These are phyloP conservation scores for Ophioderma brevispina DNA, from an alignment of 35 echinoderm and acorn worm genomes.

Conservation along the genomic window DNA sequence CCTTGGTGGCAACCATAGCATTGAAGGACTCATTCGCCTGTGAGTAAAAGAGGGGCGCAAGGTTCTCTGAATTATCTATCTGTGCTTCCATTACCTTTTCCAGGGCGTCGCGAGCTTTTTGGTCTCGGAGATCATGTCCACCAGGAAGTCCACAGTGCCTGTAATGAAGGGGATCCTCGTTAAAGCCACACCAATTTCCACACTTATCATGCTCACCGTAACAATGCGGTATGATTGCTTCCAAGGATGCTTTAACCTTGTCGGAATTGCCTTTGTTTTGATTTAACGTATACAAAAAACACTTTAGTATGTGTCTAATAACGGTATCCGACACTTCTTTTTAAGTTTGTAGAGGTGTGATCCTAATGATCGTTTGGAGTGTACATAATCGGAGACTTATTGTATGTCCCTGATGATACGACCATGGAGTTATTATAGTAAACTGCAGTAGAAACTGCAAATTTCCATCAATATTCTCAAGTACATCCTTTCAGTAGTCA, in stretches of 20 bases:
- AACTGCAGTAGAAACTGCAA: too few species aligned
- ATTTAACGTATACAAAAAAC: neutral
- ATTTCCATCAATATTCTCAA: too few species aligned
- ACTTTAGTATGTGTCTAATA: neutral
- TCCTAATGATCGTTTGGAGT: neutral
- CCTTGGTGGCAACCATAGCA: neutral
- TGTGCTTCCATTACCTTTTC: neutral
- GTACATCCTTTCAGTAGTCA: too few species aligned
- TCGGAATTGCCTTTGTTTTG: neutral
- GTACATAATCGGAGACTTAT: neutral
- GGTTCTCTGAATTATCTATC: neutral
- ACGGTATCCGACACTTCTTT: neutral
- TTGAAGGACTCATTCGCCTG: neutral
- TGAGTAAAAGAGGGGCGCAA: neutral
- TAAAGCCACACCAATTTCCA: neutral
- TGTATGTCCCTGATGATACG: too few species aligned
- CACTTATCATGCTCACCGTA: neutral
- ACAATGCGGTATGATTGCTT: neutral
- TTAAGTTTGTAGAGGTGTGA: neutral
- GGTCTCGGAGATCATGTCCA: neutral
- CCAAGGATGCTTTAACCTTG: neutral
- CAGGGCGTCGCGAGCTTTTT: neutral
- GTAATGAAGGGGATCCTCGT: neutral
- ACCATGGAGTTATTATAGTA: too few species aligned
- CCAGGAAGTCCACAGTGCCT: neutral